Conservation (phyloP, 2,888 invertebrate genomes). For the Pseudococcus longispinus region DNA sequence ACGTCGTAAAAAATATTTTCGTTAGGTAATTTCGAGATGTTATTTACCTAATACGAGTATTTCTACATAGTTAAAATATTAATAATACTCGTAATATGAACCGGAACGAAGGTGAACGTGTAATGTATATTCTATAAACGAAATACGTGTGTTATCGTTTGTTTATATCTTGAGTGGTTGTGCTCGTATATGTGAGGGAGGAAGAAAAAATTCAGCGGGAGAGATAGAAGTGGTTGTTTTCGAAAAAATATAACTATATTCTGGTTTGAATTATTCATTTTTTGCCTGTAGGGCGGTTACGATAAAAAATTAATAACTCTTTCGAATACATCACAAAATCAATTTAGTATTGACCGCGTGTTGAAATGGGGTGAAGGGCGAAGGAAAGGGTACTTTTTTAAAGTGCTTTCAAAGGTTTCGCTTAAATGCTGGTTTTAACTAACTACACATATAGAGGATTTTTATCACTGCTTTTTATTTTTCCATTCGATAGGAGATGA, state of each 20-base stretch:
- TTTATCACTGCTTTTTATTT: neutral
- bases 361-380: neutral
- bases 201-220: neutral
- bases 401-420: constrained; percentile 20
- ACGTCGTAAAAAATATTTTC: neutral
- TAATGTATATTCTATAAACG: neutral
- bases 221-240: neutral
- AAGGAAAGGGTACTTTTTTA: neutral
- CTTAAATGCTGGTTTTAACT: neutral
- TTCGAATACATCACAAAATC: constrained; percentile 23
- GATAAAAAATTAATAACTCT: constrained; percentile 7
- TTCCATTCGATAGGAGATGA: neutral
- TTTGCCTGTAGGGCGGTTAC: neutral
- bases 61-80: neutral
- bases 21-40: neutral
- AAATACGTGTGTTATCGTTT: neutral
- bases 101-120: neutral
- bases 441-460: neutral
- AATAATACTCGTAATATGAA: too few species aligned
- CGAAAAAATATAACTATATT: neutral
- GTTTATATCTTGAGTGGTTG: neutral
- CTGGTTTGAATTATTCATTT: constrained; percentile 14
- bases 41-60: neutral
- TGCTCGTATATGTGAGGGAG: neutral
- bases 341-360: neutral